These are phyloP conservation scores for Megalops cyprinoides DNA, from an alignment of 2,797 vertebrate species.

Conservation along the genomic window DNA sequence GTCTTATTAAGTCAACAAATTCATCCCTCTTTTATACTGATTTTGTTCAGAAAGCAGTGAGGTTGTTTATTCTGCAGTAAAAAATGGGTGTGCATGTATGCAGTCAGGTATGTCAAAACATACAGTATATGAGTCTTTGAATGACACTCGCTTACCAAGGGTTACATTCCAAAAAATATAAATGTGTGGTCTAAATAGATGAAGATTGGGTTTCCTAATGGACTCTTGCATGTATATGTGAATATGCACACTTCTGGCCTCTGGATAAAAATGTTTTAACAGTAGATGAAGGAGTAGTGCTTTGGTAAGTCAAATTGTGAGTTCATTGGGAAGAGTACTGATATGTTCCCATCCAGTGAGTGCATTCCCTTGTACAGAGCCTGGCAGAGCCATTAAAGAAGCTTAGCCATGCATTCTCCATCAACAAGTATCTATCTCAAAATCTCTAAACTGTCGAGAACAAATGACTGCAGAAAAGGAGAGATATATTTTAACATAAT, in stretches of 20 bases:
- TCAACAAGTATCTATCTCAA: conserved; percentile 14
- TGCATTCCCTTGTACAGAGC: conserved; percentile 15
- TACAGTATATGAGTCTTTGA: no score
- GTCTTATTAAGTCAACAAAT: no score
- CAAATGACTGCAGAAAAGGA: background rate
- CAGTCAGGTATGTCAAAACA: no score
- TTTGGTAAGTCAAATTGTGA: background rate
- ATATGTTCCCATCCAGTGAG: background rate
- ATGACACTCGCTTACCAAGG: no score
- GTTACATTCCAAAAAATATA: no score
- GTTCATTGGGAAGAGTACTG: background rate
- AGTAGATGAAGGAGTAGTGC: background rate
- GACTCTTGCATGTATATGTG: background rate
- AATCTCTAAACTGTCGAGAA: background rate
- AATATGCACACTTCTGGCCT: background rate
- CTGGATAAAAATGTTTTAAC: no score
- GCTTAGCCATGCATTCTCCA: conserved; percentile 10
- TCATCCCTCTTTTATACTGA: no score
- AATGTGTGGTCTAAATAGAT: background rate
- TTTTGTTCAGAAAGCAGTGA: no score
- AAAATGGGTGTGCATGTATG: no score
- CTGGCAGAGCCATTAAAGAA: conserved; percentile 14
- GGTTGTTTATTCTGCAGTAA: no score
- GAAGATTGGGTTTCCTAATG: no score
- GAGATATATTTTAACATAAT: background rate